Base-by-base conservation (phyloP, 1,140 invertebrate genomes). In the Telenomus remus region DNA sequence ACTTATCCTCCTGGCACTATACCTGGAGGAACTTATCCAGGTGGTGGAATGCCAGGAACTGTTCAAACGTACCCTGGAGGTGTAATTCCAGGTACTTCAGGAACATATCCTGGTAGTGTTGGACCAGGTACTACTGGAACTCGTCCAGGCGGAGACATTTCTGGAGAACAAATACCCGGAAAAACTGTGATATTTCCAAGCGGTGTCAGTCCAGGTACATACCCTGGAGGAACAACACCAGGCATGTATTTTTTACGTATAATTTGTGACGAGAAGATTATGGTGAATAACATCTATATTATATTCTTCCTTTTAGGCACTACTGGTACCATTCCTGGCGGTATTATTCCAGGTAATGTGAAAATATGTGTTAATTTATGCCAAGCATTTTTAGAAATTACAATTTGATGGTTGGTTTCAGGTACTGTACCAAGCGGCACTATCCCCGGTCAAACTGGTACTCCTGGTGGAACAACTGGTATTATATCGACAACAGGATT, bases 21-120 rank as follows among this genome's bases (percentile, higher is more conserved):
- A 42, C 43, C 74, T 37, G 76, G 78, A 47, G 47, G 44, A 33
- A 43, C 47, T 42, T 57, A 60, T 50, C 10, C 60, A 37, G 77
- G 72, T 15, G 47, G 43, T 51, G n/a, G 34, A 51, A 19, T 10
- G 42, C 43, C 74, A 37, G 76, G 78, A 54, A 43, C 53, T 46
- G 60, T 53, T 51, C 50, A 74, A 39, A 12, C 15, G 12, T 13
- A 44, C 12, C 43, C 43, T 61, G 34, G 54, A 15, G 60, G 47
- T 43, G 16, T 59, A 0, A 8, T 1, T 2, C 16, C 54, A 64
- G 59, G 50, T 11, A 7, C 9, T 19, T 1, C 16, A 6, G 46
- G 46, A 19, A 14, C 19, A 13, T 44, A 44, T 13, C 43, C 43
- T 61, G 34, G 54, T 13, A 55, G 47, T 43, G 16, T 59, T 2